Evolutionary conservation across 64 coral and sea anemone species (phyloP), one percentile per base, ranked within the genome.

Genomic region (Porites lutea): DNA sequence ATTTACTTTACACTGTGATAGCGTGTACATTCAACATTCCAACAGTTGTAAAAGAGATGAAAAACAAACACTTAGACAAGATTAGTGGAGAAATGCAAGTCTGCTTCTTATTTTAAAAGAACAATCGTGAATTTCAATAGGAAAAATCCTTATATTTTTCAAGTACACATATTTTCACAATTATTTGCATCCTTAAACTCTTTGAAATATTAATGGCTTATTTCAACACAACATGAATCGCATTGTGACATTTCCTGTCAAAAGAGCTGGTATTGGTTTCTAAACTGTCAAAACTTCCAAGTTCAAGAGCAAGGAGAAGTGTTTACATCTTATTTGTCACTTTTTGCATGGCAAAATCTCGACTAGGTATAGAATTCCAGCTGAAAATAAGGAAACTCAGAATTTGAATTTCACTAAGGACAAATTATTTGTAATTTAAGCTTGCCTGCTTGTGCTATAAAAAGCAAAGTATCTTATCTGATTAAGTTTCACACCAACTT

Each of bases 191-290:
- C 14, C n/a, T 50, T 8, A 21, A 65, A 84, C 52, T 52, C 44
- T 3, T 68, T 51, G 69, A 84, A 84, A 84, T 57, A 84, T 84
- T 67, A 84, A 84, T 84, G 59, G 59, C 46, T 64, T 10, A 50
- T 48, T 48, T 80, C n/a, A 20, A 71, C 46, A 84, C 19, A 68
- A 69, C 81, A 53, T 21, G 2, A 3, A 18, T 21, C 6, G 20
- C 43, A 84, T 10, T 13, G 63, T 84, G 81, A 84, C 63, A 69
- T 46, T 52, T 84, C 46, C 14, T 69, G 81, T 52, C 81, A 68
- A 52, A 23, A 84, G 62, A 65, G 52, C 81, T 84, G 81, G 81
- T 84, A 46, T 84, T 52, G 48, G 81, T 47, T 84, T 84, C 13
- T 52, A 4, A 84, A 84, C 81, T 84, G 81, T 84, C 81, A 69